These are phyloP conservation scores for Corythornis madagascariensis DNA, from an alignment of 2,113 vertebrate species.

Conservation along the genomic window DNA sequence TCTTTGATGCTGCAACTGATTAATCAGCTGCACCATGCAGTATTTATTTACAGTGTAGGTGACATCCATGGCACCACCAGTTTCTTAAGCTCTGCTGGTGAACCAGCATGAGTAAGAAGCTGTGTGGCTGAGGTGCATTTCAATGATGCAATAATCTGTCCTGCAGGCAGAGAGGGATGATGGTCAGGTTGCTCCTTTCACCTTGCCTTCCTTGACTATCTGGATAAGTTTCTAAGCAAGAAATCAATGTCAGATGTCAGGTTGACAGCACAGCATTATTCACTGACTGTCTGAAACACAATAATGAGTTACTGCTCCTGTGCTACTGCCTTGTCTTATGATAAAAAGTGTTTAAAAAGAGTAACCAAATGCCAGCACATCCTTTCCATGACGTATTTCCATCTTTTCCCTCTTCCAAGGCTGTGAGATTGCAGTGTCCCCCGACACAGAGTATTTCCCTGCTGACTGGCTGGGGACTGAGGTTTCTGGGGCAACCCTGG, in stretches of 20 bases:
- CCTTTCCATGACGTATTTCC: background rate
- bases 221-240: background rate
- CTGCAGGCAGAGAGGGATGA: background rate
- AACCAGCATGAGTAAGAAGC: background rate
- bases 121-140: background rate
- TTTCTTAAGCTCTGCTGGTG: background rate
- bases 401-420: conserved; percentile 37
- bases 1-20: background rate
- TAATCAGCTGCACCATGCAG: background rate
- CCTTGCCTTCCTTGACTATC: background rate
- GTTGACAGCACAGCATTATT: background rate
- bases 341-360: background rate
- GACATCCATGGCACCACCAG: background rate
- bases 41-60: background rate
- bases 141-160: background rate
- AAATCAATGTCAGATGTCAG: background rate
- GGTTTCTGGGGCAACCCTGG: conserved; percentile 71
- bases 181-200: background rate
- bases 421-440: conserved; percentile 57
- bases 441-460: conserved; percentile 34
- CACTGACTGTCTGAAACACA: background rate
- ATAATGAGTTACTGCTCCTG: background rate
- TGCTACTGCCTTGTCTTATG: background rate
- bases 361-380: background rate
- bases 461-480: conserved; percentile 60